Base-by-base conservation (phyloP, 2,113 vertebrate genomes). In the Motacilla alba region DNA sequence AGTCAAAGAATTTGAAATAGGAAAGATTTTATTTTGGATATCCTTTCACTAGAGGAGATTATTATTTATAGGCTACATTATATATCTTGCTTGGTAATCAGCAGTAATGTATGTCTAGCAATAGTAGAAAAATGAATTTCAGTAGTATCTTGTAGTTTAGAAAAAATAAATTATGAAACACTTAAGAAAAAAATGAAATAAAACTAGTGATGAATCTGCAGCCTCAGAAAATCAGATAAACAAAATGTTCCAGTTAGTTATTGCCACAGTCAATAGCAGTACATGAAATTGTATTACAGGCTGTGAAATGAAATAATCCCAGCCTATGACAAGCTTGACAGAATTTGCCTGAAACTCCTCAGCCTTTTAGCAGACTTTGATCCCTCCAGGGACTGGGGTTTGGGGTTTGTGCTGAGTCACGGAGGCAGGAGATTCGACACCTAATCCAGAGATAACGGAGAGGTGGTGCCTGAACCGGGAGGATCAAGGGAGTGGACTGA, bases 301-400 rank as follows among this genome's bases (percentile, higher is more conserved):
- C 96, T 97, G 96, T 97, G 96, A 98, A 97, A 97, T 97, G 96
- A 98, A 97, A 97, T 98, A 96, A 97, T 97, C 90, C 93, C 33
- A 59, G 67, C 47, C 95, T 94, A 85, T 96, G 94, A 96, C 93
- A 95, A 95, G 46, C 83, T 90, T 92, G 93, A 93, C 76, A 94
- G 93, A 91, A 86, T 96, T 95, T 95, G 90, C 76, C 86, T 95
- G 93, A 96, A 95, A 97, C 62, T 95, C 66, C 70, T 24, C 80
- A 90, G 80, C 88, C 79, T 87, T 93, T 96, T 78, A 89, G 84
- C 88, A 78, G 88, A 89, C 73, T 87, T 93, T 84, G 90, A 82
- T 92, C 93, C 83, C 94, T 62, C 69, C 84, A 15, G 81, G 69
- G 86, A 78, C 75, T 5, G 24, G 13, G 37, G 60, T 70, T 94